Percentiles rank a stretch among this genome's conserved stretches.
Conservation (phyloP, 2,797 vertebrate species). For the Anomalospiza imberbis region DNA sequence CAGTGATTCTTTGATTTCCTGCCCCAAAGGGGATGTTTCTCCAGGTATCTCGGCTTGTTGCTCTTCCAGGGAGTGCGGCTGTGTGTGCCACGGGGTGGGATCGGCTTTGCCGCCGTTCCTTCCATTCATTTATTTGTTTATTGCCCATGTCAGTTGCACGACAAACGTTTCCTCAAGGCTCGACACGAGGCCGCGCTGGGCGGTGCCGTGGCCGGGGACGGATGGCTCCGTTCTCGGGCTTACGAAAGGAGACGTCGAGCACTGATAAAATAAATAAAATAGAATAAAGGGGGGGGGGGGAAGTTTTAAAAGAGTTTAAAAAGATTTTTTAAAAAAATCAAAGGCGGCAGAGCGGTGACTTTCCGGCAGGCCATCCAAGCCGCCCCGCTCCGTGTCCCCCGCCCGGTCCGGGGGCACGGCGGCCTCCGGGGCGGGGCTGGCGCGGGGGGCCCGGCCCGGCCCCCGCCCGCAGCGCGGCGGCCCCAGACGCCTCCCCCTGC, state of each 20-base stretch:
- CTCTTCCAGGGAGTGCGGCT: neutral
- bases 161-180: neutral
- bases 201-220: neutral
- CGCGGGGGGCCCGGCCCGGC: neutral
- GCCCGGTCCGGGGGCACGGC: neutral
- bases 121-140: neutral
- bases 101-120: neutral
- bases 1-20: neutral
- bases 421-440: neutral
- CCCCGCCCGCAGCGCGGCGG: neutral
- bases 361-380: accelerated
- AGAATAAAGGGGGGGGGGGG: neutral
- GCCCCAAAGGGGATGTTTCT: neutral
- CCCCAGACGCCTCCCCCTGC: neutral
- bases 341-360: neutral
- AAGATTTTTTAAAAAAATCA: neutral
- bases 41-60: neutral
- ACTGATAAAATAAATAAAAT: neutral
- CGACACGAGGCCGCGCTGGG: neutral
- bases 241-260: accelerated
- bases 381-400: neutral
- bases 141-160: neutral
- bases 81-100: too few relatives aligned
- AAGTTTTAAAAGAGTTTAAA: neutral
- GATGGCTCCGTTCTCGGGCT: neutral